These are phyloP conservation scores for Gouania willdenowi DNA, from an alignment of 2,797 vertebrate genomes.

Conservation along the genomic window DNA sequence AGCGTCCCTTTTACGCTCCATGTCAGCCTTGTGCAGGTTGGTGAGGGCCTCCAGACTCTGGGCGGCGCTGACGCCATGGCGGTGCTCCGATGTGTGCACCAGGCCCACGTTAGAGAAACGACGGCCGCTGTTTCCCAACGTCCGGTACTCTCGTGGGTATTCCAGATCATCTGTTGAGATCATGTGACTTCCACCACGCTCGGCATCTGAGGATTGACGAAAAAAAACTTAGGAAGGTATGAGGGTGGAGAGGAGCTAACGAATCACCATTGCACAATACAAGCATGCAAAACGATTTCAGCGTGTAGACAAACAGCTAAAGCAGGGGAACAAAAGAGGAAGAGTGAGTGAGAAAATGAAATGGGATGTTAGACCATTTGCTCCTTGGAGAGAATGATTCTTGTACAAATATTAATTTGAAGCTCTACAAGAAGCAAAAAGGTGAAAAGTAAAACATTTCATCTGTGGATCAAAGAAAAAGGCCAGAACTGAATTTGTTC, in stretches of 20 bases:
- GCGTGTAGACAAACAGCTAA: constrained; percentile 34
- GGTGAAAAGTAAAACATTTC: constrained; percentile 53
- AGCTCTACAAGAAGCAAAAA: constrained; percentile 54
- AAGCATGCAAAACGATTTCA: constrained; percentile 44
- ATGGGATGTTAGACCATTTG: constrained; percentile 71
- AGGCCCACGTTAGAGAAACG: constrained; percentile 98
- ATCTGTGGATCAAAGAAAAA: constrained; percentile 56
- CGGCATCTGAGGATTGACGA: constrained; percentile 78
- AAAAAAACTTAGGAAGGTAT: constrained; percentile 1
- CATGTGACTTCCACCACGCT: constrained; percentile 91
- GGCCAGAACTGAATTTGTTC: constrained; percentile 38
- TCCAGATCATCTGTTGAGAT: constrained; percentile 96
- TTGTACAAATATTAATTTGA: constrained; percentile 70
- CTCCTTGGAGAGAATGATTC: constrained; percentile 52
- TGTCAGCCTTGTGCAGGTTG: constrained; percentile 93
- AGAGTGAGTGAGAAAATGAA: constrained; percentile 32
- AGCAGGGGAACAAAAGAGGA: constrained; percentile 52
- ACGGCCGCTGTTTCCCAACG: constrained; percentile 87
- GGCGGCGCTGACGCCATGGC: constrained; percentile 94
- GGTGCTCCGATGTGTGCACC: constrained; percentile 95
- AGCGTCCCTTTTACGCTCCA: constrained; percentile 93
- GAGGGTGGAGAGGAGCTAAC: constrained; percentile 1
- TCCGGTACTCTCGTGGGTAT: constrained; percentile 93
- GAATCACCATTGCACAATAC: constrained; percentile 40
- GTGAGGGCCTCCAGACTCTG: constrained; percentile 97